Percentiles rank a stretch among this genome's conserved stretches.
Evolutionary conservation across 2,888 invertebrate genomes (phyloP).

Genomic region (Drosophila aldrichi): DNA sequence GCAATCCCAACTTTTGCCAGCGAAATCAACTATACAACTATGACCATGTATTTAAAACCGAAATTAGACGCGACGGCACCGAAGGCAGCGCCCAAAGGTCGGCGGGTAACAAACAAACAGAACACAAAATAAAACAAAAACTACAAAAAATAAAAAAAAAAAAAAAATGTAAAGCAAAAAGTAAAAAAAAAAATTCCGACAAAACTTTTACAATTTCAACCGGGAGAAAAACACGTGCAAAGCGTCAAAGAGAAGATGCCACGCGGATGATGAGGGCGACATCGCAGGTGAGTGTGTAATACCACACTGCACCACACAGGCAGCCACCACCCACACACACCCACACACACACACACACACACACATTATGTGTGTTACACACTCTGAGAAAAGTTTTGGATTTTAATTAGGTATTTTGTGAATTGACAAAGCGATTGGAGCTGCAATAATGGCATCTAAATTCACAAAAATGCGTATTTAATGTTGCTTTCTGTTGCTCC

Average conservation of each 20-base stretch:
- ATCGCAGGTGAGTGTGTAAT: constrained; percentile 29
- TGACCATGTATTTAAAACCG: constrained; percentile 72
- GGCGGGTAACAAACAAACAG: constrained; percentile 22
- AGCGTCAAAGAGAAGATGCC: constrained; percentile 71
- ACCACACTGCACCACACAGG: constrained; percentile 26
- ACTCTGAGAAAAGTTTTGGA: not conserved
- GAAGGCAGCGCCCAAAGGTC: constrained; percentile 66
- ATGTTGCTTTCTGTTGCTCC: not conserved
- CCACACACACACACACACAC: constrained; percentile 4
- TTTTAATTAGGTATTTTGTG: constrained; percentile 3
- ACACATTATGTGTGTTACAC: constrained; percentile 34
- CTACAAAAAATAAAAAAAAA: constrained; percentile 4
- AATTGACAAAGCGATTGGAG: not conserved
- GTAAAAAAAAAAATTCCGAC: constrained; percentile 43
- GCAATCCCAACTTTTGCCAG: constrained; percentile 60
- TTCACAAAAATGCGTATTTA: not conserved
- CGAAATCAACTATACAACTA: constrained; percentile 68
- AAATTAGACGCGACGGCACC: constrained; percentile 73
- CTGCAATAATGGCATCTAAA: not conserved
- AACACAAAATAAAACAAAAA: constrained; percentile 6
- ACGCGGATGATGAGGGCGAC: constrained; percentile 40
- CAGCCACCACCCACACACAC: constrained; percentile 1
- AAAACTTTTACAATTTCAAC: constrained; percentile 79
- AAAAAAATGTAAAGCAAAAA: constrained; percentile 4
- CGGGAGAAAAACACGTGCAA: constrained; percentile 75